A percentile compares a stretch with the other conserved stretches of the same genome.
These are phyloP conservation scores for Idaea dimidiata DNA, from an alignment of 2,888 invertebrate species.

Conservation along the genomic window DNA sequence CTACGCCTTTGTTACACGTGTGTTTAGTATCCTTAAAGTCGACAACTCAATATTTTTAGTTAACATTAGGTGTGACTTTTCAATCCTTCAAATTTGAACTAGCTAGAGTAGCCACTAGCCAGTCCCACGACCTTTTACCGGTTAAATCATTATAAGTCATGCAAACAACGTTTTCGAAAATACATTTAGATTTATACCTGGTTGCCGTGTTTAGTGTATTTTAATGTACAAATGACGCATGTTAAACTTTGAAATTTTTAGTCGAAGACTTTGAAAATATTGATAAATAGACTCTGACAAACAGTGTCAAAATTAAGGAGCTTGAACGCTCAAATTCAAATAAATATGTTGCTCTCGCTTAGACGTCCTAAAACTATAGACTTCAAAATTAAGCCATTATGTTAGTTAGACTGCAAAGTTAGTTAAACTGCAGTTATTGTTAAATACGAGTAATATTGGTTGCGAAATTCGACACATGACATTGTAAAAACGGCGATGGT, in stretches of 20 bases:
- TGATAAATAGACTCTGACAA: too few relatives aligned
- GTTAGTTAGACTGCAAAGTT: too few relatives aligned
- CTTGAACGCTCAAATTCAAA: too few relatives aligned
- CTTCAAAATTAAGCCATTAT: too few relatives aligned
- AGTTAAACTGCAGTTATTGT: constrained; percentile 56
- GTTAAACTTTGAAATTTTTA: not conserved
- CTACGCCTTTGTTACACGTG: constrained; percentile 69
- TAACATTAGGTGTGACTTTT: not conserved
- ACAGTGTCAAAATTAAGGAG: too few relatives aligned
- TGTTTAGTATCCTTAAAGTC: not conserved
- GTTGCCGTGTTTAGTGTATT: not conserved
- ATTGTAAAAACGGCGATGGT: constrained; percentile 73
- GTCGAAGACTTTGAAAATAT: too few relatives aligned
- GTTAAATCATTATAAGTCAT: not conserved
- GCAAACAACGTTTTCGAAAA: not conserved
- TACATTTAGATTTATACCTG: not conserved
- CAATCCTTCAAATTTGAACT: not conserved
- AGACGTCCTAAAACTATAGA: too few relatives aligned
- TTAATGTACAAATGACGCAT: not conserved
- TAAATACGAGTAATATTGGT: constrained; percentile 45
- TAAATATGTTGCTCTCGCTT: too few relatives aligned
- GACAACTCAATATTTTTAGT: not conserved
- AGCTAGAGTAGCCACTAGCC: not conserved
- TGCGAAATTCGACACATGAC: constrained; percentile 75
- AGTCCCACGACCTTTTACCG: not conserved